A percentile compares a stretch with the other conserved stretches of the same genome.
These are phyloP conservation scores for Lathronympha strigana DNA, from an alignment of 2,888 invertebrate species.

Conservation along the genomic window DNA sequence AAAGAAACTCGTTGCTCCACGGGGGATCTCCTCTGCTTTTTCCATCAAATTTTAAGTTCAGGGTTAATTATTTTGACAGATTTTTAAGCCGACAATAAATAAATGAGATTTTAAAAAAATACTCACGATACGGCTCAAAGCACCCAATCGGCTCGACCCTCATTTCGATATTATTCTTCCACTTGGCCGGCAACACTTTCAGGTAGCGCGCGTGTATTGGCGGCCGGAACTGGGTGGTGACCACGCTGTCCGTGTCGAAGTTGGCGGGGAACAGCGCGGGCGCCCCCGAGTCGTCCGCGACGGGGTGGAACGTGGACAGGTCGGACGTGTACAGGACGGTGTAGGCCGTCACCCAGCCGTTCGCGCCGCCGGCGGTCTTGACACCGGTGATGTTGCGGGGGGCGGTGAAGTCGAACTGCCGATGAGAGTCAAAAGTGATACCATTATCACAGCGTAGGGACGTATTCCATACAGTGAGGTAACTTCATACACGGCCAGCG, in stretches of 20 bases:
- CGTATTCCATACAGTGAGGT: no score
- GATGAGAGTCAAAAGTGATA: no score
- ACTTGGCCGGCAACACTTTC: conserved; percentile 88
- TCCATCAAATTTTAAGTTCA: no score
- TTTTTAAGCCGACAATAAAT: neutral
- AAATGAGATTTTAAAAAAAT: neutral
- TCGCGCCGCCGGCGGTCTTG: conserved; percentile 87
- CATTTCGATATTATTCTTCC: conserved; percentile 89
- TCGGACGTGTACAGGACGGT: conserved; percentile 90
- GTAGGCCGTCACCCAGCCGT: conserved; percentile 90
- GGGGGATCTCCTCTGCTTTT: no score
- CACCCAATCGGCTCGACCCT: conserved; percentile 92
- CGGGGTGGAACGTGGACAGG: conserved; percentile 88
- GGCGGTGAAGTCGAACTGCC: conserved; percentile 89
- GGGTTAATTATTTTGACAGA: no score
- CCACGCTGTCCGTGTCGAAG: conserved; percentile 85
- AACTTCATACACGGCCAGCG: no score
- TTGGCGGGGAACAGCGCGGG: conserved; percentile 88
- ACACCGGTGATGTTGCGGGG: conserved; percentile 91
- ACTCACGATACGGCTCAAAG: conserved; percentile 86
- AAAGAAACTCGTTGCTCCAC: no score
- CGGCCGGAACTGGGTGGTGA: conserved; percentile 87
- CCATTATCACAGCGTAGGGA: no score
- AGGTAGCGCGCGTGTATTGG: conserved; percentile 89
- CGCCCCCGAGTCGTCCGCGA: conserved; percentile 83